These are phyloP conservation scores for Campoplex nolae DNA, from an alignment of 2,888 invertebrate genomes.

Conservation along the genomic window DNA sequence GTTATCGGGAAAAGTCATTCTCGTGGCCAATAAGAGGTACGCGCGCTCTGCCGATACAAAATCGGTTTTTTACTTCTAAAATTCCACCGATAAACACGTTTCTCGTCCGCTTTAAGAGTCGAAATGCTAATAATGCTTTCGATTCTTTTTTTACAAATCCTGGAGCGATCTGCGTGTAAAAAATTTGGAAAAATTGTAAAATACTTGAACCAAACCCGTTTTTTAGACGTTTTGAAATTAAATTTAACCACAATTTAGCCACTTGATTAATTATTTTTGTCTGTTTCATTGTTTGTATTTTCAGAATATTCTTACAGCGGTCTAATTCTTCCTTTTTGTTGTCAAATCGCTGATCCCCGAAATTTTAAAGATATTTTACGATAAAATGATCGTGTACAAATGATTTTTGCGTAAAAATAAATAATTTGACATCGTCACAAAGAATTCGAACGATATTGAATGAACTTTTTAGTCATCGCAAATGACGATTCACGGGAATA, in stretches of 20 bases:
- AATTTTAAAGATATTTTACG: too few relatives aligned
- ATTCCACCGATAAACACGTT: neutral
- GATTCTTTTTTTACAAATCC: too few relatives aligned
- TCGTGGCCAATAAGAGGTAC: constrained; percentile 96
- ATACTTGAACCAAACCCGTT: neutral
- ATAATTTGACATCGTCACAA: neutral
- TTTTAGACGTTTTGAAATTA: too few relatives aligned
- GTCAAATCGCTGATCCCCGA: too few relatives aligned
- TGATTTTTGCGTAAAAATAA: neutral
- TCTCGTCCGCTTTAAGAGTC: neutral
- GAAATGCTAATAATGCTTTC: neutral
- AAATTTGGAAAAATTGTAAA: neutral
- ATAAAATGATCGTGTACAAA: too few relatives aligned
- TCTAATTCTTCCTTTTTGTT: too few relatives aligned
- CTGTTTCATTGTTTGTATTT: too few relatives aligned
- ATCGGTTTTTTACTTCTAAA: neutral
- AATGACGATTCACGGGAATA: neutral
- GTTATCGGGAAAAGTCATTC: constrained; percentile 93
- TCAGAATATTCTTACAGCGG: too few relatives aligned
- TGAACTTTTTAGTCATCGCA: neutral
- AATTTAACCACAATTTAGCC: too few relatives aligned
- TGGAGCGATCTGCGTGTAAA: neutral
- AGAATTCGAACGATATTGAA: neutral
- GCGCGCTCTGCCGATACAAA: neutral
- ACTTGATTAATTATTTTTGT: too few relatives aligned